These are phyloP conservation scores for Danio tinwini DNA, from an alignment of 2,797 vertebrate species.

Conservation along the genomic window DNA sequence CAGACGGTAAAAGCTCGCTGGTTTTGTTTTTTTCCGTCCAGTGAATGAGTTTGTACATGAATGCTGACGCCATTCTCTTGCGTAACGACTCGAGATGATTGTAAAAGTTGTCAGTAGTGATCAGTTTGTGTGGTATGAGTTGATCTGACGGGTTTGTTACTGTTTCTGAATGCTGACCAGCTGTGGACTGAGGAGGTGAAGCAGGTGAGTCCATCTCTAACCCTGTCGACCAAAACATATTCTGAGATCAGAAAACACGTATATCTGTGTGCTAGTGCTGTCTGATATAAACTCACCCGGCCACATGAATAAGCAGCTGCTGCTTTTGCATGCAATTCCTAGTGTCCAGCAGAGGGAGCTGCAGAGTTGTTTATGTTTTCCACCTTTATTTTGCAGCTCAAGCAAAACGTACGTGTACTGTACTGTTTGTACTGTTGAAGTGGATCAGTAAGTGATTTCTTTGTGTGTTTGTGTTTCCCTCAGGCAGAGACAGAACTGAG, in stretches of 20 bases:
- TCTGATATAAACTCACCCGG: not conserved
- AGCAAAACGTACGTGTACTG: not conserved
- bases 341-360: constrained; percentile 40
- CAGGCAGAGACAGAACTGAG: constrained; percentile 94
- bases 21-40: not conserved
- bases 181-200: constrained; percentile 95
- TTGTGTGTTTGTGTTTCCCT: constrained; percentile 59
- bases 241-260: not conserved
- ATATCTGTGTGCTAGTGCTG: not conserved
- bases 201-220: constrained; percentile 82
- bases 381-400: not conserved
- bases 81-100: not conserved
- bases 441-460: not conserved
- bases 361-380: not conserved
- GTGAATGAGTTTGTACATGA: constrained; percentile 35
- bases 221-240: not conserved
- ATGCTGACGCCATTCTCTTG: constrained; percentile 1
- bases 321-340: not conserved
- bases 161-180: constrained; percentile 81
- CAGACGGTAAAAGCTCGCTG: not conserved
- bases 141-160: constrained; percentile 44
- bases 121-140: not conserved
- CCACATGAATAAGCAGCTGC: constrained; percentile 14
- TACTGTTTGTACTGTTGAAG: not conserved
- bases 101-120: constrained; percentile 3